A percentile compares a stretch with the other conserved stretches of the same genome.
These are phyloP conservation scores for Rhizomys pruinosus DNA, from an alignment of 2,113 vertebrate species.

Conservation along the genomic window DNA sequence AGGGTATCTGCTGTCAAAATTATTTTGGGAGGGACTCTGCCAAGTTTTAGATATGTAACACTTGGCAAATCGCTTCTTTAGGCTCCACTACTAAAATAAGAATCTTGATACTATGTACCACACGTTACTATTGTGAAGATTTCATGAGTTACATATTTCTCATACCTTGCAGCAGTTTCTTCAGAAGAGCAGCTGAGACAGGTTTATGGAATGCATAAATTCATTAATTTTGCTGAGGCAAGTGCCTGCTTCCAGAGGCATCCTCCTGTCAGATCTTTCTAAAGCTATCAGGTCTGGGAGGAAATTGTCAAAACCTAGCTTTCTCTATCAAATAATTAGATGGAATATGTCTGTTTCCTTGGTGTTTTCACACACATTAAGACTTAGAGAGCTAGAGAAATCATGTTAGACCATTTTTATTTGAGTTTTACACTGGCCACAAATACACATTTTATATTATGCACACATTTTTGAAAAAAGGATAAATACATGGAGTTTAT, in stretches of 20 bases:
- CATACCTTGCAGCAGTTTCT: background rate
- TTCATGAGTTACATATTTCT: background rate
- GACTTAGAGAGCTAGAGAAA: background rate
- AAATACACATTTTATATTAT: background rate
- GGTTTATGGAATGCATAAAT: background rate
- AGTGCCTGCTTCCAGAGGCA: background rate
- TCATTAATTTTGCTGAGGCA: background rate
- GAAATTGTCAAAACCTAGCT: background rate
- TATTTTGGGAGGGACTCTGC: background rate
- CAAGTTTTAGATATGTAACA: background rate
- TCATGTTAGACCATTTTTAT: background rate
- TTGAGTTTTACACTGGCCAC: background rate
- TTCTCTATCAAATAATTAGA: constrained; percentile 19
- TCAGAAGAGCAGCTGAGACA: background rate
- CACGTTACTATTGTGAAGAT: background rate
- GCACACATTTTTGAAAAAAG: constrained; percentile 48
- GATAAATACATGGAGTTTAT: background rate
- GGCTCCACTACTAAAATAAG: background rate
- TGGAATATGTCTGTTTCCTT: background rate
- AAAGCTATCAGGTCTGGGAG: background rate
- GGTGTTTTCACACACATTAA: constrained; percentile 2
- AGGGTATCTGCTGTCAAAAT: background rate
- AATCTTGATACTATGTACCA: background rate
- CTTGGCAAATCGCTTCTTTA: background rate
- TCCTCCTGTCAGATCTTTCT: background rate